A percentile compares a stretch with the other conserved stretches of the same genome.
Evolutionary conservation across 2,113 vertebrate genomes (phyloP).

Genomic region (Dendropsophus ebraccatus): DNA sequence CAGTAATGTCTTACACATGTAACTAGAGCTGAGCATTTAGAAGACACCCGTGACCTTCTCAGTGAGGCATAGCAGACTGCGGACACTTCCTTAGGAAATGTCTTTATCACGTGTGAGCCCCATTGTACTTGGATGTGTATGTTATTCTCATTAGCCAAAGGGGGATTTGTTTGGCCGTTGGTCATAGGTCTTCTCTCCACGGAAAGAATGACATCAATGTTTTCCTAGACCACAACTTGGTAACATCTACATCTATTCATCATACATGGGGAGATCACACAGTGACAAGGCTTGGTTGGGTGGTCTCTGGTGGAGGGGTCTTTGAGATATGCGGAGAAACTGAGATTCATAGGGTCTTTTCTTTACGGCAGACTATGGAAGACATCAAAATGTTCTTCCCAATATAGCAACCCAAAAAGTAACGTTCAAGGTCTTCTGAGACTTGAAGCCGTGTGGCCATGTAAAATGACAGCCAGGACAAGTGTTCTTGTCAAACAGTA

Average conservation of each 20-base stretch:
- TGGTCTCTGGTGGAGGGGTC: background rate
- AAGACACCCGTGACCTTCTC: background rate
- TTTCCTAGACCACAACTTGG: slow-evolving; percentile 30
- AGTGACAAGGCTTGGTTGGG: background rate
- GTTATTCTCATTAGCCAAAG: background rate
- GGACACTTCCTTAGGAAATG: background rate
- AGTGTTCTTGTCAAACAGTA: background rate
- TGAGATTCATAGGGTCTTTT: background rate
- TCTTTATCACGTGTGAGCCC: slow-evolving; percentile 4
- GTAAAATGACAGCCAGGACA: background rate
- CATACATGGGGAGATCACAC: background rate
- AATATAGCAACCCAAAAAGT: background rate
- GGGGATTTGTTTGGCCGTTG: slow-evolving; percentile 1
- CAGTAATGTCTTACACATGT: background rate
- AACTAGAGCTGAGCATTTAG: background rate
- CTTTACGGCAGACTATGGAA: background rate
- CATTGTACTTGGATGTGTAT: background rate
- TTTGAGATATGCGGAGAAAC: background rate
- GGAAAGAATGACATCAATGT: slow-evolving; percentile 28
- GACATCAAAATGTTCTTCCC: background rate
- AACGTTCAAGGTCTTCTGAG: background rate
- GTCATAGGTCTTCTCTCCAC: background rate
- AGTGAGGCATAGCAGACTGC: background rate
- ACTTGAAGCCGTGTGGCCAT: background rate
- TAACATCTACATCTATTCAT: background rate